phyloP scores from a whole-genome alignment of 2,113 vertebrate species.

The Heterotis niloticus region DNA sequence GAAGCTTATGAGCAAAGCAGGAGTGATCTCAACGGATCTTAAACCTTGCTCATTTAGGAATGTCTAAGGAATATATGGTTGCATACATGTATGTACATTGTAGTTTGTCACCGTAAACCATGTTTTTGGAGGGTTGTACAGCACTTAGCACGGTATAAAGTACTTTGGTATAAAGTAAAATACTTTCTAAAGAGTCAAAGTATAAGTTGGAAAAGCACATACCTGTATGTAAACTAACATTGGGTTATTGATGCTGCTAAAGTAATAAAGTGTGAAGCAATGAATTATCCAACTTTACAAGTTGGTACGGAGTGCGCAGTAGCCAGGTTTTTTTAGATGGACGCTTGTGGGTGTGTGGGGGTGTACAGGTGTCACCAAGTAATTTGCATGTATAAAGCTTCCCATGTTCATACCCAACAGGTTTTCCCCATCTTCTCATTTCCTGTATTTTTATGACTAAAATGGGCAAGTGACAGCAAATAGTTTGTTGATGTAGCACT shows the following conservation, averaged over 20 bases:
- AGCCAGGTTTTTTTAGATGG: not conserved
- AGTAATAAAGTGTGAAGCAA: not conserved
- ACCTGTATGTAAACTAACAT: not conserved
- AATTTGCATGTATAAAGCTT: not conserved
- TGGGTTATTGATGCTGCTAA: not conserved
- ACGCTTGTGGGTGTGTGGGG: too few relatives aligned
- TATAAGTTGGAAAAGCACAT: not conserved
- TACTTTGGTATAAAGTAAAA: too few relatives aligned
- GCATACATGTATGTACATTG: not conserved
- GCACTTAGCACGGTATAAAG: too few relatives aligned
- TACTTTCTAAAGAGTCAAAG: not conserved
- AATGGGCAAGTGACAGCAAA: too few relatives aligned
- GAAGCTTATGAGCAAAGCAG: not conserved
- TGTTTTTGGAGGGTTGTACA: not conserved
- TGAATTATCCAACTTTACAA: not conserved
- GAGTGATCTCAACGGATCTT: not conserved
- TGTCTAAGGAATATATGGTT: not conserved
- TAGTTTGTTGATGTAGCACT: too few relatives aligned
- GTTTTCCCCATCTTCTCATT: not conserved
- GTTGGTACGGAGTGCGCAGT: too few relatives aligned
- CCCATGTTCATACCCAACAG: slow-evolving; percentile 24
- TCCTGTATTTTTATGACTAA: not conserved
- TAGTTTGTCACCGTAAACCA: not conserved
- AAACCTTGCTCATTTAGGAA: too few relatives aligned
- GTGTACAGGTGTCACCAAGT: not conserved